Percentiles rank a stretch among this genome's conserved stretches.
Evolutionary conservation across 2,113 vertebrate species (phyloP).

Genomic region (Sander lucioperca): DNA sequence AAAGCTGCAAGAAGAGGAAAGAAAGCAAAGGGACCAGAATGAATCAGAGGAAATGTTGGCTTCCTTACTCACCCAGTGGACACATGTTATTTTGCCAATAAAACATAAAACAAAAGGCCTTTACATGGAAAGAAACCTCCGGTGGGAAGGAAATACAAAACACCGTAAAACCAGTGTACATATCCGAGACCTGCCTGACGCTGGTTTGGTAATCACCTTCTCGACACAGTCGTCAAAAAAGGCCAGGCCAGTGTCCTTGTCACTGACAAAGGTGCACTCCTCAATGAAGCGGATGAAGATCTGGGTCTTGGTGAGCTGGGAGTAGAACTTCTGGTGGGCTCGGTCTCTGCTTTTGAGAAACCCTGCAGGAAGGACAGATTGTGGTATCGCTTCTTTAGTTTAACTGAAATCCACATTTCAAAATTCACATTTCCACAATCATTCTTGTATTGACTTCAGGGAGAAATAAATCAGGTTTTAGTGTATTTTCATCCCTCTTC

Average conservation of each 20-base stretch:
- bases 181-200: not conserved
- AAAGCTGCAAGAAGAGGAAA: constrained; percentile 88
- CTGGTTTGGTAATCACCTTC: constrained; percentile 86
- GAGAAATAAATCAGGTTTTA: not conserved
- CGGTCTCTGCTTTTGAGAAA: constrained; percentile 98
- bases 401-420: not conserved
- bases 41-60: constrained; percentile 79
- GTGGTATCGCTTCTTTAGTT: not conserved
- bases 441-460: not conserved
- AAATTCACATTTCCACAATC: not conserved
- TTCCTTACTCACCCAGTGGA: constrained; percentile 61
- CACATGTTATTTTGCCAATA: constrained; percentile 57
- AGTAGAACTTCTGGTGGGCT: constrained; percentile 96
- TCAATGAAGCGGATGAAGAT: constrained; percentile 99
- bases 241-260: constrained; percentile 97
- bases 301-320: constrained; percentile 94
- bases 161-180: not conserved
- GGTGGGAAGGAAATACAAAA: constrained; percentile 28
- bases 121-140: constrained; percentile 35
- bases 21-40: constrained; percentile 71
- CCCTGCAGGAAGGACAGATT: constrained; percentile 78
- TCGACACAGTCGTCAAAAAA: constrained; percentile 99
- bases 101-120: constrained; percentile 47
- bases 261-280: constrained; percentile 98
- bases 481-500: not conserved